These are phyloP conservation scores for Scaptomyza montana DNA, from an alignment of 1,140 invertebrate genomes.

Conservation along the genomic window DNA sequence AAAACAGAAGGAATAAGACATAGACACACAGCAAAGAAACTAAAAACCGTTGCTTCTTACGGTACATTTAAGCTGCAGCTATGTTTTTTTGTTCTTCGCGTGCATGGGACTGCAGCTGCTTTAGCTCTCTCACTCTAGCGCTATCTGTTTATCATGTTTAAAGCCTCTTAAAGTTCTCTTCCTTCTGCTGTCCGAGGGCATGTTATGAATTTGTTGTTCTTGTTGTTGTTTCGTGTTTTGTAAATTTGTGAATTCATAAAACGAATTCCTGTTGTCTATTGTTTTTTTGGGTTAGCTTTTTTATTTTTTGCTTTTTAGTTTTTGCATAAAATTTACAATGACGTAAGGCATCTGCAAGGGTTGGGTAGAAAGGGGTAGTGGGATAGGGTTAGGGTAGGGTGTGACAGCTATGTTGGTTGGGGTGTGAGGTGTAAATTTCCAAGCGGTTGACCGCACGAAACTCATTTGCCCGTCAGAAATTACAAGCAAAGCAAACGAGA, in stretches of 20 bases:
- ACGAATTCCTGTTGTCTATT: conserved; percentile 59
- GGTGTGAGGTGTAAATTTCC: conserved; percentile 46
- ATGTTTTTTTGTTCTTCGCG: neutral
- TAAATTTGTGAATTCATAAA: conserved; percentile 76
- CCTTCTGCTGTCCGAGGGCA: neutral
- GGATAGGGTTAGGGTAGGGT: too few relatives aligned
- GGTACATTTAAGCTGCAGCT: conserved; percentile 30
- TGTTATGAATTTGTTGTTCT: conserved; percentile 8
- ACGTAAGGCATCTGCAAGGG: conserved; percentile 16
- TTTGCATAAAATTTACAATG: conserved; percentile 47
- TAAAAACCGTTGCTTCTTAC: conserved; percentile 7
- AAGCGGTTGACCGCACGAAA: conserved; percentile 68
- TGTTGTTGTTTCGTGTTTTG: conserved; percentile 61
- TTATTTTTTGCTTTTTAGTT: conserved; percentile 17
- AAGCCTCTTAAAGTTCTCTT: conserved; percentile 3
- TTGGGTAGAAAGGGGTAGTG: too few relatives aligned
- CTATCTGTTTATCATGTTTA: conserved; percentile 2
- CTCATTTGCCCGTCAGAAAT: conserved; percentile 73
- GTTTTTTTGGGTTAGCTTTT: neutral
- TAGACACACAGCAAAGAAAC: neutral
- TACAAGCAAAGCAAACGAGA: conserved; percentile 27
- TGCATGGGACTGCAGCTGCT: neutral
- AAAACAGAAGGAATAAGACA: neutral
- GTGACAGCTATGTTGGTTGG: too few relatives aligned
- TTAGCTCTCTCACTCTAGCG: conserved; percentile 5